Conservation (phyloP, 2,113 vertebrate species). For the Balaenoptera acutorostrata region DNA sequence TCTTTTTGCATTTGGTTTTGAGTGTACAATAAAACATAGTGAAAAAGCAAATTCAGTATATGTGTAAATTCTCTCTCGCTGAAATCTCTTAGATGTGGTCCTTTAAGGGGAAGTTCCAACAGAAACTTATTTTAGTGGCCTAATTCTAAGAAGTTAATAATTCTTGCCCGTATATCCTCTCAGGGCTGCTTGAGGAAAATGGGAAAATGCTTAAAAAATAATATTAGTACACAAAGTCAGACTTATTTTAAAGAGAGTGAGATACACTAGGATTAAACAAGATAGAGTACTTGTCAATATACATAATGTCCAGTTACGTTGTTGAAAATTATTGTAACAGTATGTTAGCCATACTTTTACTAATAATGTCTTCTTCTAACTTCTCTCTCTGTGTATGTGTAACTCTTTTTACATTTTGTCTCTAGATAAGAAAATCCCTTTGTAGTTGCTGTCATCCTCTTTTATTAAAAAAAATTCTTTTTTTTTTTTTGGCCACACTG, state of each 20-base stretch:
- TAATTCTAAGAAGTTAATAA: not conserved
- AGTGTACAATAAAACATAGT: not conserved
- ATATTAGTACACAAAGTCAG: not conserved
- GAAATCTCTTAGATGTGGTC: not conserved
- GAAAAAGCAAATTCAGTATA: not conserved
- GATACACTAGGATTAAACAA: not conserved
- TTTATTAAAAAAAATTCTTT: not conserved
- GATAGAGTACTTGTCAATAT: not conserved
- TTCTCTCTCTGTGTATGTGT: not conserved
- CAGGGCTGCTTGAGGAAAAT: not conserved
- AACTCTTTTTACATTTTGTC: not conserved
- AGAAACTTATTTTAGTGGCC: not conserved
- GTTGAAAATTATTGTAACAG: not conserved
- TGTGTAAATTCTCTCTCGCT: not conserved
- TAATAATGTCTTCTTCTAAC: not conserved
- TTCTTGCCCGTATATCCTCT: not conserved
- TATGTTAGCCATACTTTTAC: not conserved
- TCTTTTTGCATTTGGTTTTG: conserved; percentile 3
- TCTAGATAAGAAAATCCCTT: not conserved
- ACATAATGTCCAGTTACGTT: not conserved
- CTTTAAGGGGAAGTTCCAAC: not conserved
- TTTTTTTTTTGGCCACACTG: not conserved
- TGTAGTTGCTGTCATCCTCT: not conserved
- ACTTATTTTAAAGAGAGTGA: not conserved
- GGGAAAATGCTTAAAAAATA: not conserved